Conservation (phyloP, 2,113 vertebrate genomes). For the Hirundichthys speculiger region DNA sequence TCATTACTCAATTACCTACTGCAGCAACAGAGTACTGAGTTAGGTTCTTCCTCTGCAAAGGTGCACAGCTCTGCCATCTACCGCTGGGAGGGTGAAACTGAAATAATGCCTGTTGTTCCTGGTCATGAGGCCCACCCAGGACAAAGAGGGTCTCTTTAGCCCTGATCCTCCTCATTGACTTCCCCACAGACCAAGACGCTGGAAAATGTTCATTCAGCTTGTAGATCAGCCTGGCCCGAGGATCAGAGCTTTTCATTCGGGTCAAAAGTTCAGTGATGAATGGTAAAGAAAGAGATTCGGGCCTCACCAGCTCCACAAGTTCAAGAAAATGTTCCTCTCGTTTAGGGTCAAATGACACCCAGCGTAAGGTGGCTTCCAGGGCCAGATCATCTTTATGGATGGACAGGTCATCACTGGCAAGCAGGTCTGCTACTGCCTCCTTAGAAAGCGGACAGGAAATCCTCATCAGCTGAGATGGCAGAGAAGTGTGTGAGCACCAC, state of each 20-base stretch:
- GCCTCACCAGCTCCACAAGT: constrained; percentile 83
- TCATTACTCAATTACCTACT: constrained; percentile 84
- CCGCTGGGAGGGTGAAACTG: constrained; percentile 85
- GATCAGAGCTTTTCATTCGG: constrained; percentile 74
- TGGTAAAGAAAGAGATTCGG: constrained; percentile 81
- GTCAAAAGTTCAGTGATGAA: constrained; percentile 84
- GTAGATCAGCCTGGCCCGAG: constrained; percentile 79
- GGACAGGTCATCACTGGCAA: constrained; percentile 84
- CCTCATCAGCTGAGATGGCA: constrained; percentile 77
- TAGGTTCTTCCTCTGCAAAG: constrained; percentile 86
- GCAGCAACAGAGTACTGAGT: constrained; percentile 89
- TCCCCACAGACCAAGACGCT: constrained; percentile 76
- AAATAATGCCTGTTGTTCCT: constrained; percentile 84
- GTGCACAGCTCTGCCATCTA: constrained; percentile 84
- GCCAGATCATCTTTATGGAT: constrained; percentile 83
- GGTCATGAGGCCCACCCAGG: constrained; percentile 87
- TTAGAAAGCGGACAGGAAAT: constrained; percentile 84
- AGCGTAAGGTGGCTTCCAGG: constrained; percentile 83
- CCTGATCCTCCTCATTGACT: constrained; percentile 63
- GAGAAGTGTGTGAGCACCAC: constrained; percentile 87
- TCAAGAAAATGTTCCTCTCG: constrained; percentile 85
- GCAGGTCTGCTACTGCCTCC: constrained; percentile 78
- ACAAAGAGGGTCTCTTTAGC: constrained; percentile 84
- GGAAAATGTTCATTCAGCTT: constrained; percentile 83
- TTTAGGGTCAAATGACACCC: constrained; percentile 81